These are phyloP conservation scores for Neolamprologus toae DNA, from an alignment of 2,113 vertebrate genomes.

Conservation along the genomic window DNA sequence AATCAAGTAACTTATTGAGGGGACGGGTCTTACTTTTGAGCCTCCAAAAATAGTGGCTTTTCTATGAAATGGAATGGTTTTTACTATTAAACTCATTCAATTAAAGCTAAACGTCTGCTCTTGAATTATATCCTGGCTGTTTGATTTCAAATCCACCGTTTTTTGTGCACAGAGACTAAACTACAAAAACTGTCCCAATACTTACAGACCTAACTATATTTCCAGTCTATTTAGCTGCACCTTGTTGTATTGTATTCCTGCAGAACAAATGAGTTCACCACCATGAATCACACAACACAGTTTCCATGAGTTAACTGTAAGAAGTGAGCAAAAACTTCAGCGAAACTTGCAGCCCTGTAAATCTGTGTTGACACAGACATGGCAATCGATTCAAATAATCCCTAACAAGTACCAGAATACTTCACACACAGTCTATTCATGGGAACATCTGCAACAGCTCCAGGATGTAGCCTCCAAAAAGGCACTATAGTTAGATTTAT, in stretches of 20 bases:
- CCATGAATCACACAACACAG: not conserved
- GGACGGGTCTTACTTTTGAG: not conserved
- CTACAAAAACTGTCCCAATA: not conserved
- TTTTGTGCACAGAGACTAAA: not conserved
- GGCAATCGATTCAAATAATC: constrained; percentile 5
- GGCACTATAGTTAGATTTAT: constrained; percentile 5
- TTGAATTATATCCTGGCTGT: not conserved
- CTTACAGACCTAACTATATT: not conserved
- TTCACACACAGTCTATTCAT: constrained; percentile 1
- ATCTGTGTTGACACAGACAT: not conserved
- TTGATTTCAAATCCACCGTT: not conserved
- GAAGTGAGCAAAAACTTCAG: not conserved
- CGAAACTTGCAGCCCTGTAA: not conserved
- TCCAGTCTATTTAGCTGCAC: not conserved
- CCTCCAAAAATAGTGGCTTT: not conserved
- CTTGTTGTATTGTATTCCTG: not conserved
- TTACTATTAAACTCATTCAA: not conserved
- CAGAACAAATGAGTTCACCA: not conserved
- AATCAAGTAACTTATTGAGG: not conserved
- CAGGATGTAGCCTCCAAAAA: constrained; percentile 5
- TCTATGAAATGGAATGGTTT: not conserved
- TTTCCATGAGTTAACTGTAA: not conserved
- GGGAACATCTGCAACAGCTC: constrained; percentile 32
- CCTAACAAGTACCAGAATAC: constrained; percentile 8
- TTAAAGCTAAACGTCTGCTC: not conserved